A percentile compares a stretch with the other conserved stretches of the same genome.
phyloP scores from a whole-genome alignment of 2,113 vertebrate genomes.

The Hiodon alosoides region DNA sequence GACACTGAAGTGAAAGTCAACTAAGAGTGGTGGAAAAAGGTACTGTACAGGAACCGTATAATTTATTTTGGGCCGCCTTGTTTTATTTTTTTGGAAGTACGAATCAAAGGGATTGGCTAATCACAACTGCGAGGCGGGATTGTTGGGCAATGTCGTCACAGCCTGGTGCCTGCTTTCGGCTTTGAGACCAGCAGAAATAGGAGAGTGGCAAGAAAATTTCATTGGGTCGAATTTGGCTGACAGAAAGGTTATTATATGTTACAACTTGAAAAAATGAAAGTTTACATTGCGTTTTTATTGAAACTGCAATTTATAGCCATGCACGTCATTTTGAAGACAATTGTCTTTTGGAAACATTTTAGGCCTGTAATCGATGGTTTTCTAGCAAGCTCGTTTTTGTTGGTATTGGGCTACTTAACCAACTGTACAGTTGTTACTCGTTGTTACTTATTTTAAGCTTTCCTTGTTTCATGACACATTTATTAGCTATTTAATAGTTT shows the following conservation, averaged over 20 bases:
- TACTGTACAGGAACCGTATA: no score
- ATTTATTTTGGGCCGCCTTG: no score
- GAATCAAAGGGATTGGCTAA: not conserved
- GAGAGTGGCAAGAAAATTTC: not conserved
- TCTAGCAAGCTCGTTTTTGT: not conserved
- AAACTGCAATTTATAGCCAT: not conserved
- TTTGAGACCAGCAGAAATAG: conserved; percentile 5
- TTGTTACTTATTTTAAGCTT: not conserved
- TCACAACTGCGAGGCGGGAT: conserved; percentile 7
- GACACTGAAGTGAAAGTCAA: no score
- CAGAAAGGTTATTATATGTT: conserved; percentile 10
- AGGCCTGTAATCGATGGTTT: not conserved
- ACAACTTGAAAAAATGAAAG: no score
- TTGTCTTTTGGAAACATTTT: not conserved
- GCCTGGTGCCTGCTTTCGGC: conserved; percentile 4
- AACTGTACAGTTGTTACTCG: not conserved
- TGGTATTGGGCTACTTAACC: not conserved
- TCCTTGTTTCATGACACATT: no score
- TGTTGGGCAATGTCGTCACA: not conserved
- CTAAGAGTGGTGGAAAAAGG: no score
- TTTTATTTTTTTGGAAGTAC: no score
- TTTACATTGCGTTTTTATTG: not conserved
- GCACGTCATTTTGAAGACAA: not conserved
- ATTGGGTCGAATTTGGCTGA: not conserved
- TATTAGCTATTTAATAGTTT: not conserved